Evolutionary conservation across 2,888 invertebrate species (phyloP).

Genomic region (Heliconius sara): DNA sequence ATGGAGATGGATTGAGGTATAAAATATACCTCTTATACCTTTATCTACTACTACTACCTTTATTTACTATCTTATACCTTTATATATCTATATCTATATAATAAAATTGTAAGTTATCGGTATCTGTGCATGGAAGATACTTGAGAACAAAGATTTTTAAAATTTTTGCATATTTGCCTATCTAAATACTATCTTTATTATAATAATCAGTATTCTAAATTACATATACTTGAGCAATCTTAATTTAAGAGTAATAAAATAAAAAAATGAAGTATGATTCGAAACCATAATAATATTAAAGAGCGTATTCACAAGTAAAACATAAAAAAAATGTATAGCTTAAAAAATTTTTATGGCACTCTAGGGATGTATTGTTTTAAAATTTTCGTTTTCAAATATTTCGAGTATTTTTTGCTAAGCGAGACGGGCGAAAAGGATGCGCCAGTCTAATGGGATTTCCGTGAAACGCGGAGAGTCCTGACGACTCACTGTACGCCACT

Average conservation of each 20-base stretch:
- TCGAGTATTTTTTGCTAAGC: slow-evolving; percentile 35
- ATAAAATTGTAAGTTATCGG: no score
- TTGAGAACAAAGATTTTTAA: no score
- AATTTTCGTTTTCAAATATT: slow-evolving; percentile 17
- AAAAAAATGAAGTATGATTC: background rate
- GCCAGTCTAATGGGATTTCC: slow-evolving; percentile 48
- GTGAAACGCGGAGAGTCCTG: slow-evolving; percentile 41
- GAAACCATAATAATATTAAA: background rate
- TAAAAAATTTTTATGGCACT: background rate
- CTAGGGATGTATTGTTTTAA: slow-evolving; percentile 1
- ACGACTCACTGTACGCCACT: slow-evolving; percentile 35
- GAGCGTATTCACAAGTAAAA: background rate
- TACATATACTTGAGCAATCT: background rate
- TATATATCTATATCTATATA: no score
- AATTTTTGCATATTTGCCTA: no score
- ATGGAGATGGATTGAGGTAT: background rate
- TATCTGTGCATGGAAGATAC: no score
- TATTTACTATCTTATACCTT: no score
- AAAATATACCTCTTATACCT: no score
- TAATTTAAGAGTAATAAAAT: background rate
- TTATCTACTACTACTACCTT: no score
- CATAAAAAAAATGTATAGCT: no score
- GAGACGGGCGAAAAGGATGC: slow-evolving; percentile 37
- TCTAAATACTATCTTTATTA: background rate
- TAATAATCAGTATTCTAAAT: background rate